Evolutionary conservation across 2,888 invertebrate species (phyloP), one percentile per base, ranked within the genome.

Genomic region (Folsomia manolachei): DNA sequence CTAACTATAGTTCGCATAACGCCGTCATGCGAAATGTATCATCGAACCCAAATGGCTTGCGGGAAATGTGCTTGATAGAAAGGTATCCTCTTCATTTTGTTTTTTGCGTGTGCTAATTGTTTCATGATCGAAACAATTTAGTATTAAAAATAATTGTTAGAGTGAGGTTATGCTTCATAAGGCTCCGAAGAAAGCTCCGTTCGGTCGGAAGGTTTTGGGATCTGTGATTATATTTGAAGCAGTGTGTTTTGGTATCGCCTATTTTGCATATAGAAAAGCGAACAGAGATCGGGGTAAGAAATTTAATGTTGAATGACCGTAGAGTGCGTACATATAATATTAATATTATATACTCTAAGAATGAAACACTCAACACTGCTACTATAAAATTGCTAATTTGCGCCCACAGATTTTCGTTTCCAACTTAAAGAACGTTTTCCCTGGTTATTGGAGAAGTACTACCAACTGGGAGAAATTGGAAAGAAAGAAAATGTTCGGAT

Each of bases 391-490:
- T 53, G 51, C 21, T 24, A 51, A 27, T 56, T 26, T n/a, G n/a
- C n/a, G n/a, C 26, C 62, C 65, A 1, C 53, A 76, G 77, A 77
- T 9, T 72, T 65, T 39, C 71, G 79, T 0, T 68, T 72, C 26
- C 51, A 69, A 4, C 24, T 71, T 4, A 70, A 71, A n/a, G 25
- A 65, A 9, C 71, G 71, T 4, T 78, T 71, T n/a, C 81, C 81
- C 24, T 76, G 71, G 70, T 53, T 71, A 11, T 71, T 81, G 67
- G 74, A 74, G 51, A 61, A 69, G 18, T 81, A 79, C 63, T 81
- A 81, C 69, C 73, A 70, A 9, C 53, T 81, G 51, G 80, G 77
- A 19, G 79, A 78, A 71, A 24, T 62, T 18, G 19, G 78, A 9
- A 68, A 72, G 56, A 74, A 73, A 7, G 69, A 52, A 18, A 70